Evolutionary conservation across 1,140 invertebrate species (phyloP).

Genomic region (Drosophila pandora): DNA sequence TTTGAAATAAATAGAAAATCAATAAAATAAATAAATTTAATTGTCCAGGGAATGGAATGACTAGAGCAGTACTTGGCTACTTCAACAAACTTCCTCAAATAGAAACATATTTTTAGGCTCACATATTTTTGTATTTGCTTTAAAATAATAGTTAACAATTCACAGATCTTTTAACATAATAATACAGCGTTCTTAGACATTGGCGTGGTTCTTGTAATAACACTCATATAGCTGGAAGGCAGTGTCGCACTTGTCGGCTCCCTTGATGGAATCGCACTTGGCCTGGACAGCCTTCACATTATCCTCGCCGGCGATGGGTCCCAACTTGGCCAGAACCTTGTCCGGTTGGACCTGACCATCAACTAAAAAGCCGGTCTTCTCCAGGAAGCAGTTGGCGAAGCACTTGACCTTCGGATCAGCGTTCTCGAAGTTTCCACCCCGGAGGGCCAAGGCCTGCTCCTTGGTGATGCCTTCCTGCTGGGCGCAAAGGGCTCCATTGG

Average conservation of each 20-base stretch:
- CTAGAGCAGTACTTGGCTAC: no score
- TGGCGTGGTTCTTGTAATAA: slow-evolving; percentile 46
- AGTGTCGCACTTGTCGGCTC: slow-evolving; percentile 63
- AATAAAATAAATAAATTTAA: no score
- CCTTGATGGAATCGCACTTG: slow-evolving; percentile 55
- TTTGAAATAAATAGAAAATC: no score
- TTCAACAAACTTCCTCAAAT: no score
- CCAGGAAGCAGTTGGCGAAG: slow-evolving; percentile 73
- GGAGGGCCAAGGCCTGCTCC: slow-evolving; percentile 54
- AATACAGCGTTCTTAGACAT: slow-evolving; percentile 28
- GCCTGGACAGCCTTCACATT: slow-evolving; percentile 50
- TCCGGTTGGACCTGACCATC: slow-evolving; percentile 59
- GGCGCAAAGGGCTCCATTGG: slow-evolving; percentile 36
- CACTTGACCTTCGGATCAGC: slow-evolving; percentile 62
- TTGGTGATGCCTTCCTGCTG: slow-evolving; percentile 70
- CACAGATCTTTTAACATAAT: slow-evolving; percentile 35
- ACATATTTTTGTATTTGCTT: background rate
- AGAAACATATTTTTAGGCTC: background rate
- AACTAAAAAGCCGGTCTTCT: slow-evolving; percentile 50
- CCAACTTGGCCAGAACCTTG: slow-evolving; percentile 48
- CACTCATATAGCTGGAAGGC: slow-evolving; percentile 67
- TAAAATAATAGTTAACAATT: slow-evolving; percentile 26
- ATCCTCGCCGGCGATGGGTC: slow-evolving; percentile 43
- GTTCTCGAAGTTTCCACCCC: slow-evolving; percentile 51
- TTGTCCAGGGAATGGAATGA: no score